These are phyloP conservation scores for Echinometra lucunter DNA, from an alignment of 53 echinoderm and acorn worm genomes.

Conservation along the genomic window DNA sequence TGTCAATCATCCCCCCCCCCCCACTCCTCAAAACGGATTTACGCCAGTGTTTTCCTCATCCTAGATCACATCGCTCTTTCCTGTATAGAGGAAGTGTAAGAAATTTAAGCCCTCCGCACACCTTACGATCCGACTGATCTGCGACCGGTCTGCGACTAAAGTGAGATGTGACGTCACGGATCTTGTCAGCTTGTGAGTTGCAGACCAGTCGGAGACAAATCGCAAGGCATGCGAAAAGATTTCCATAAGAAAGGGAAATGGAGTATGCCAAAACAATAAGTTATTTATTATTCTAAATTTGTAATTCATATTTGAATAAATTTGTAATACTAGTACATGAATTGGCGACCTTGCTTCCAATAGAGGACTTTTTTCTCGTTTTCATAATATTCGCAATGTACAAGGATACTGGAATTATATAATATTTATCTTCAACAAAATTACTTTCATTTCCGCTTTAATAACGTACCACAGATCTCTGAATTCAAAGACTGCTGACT, in stretches of 20 bases:
- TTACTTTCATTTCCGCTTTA: background rate
- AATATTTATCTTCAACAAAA: background rate
- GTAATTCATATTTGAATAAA: background rate
- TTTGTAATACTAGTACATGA: background rate
- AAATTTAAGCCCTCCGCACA: too few species aligned
- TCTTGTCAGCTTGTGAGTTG: too few species aligned
- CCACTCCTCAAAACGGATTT: too few species aligned
- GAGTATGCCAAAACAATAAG: too few species aligned
- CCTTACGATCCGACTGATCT: too few species aligned
- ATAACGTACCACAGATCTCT: background rate
- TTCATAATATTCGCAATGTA: too few species aligned
- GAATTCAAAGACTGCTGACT: background rate
- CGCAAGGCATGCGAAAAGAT: background rate
- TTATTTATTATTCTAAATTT: background rate
- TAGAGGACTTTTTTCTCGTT: background rate
- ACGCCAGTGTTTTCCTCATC: too few species aligned
- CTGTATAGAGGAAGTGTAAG: too few species aligned
- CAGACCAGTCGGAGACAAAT: background rate
- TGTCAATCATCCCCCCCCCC: too few species aligned
- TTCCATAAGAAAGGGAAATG: background rate
- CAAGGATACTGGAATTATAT: background rate
- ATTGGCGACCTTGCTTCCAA: background rate
- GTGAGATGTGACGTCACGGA: too few species aligned
- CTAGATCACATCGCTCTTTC: too few species aligned
- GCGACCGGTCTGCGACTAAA: too few species aligned